Evolutionary conservation across 2,888 invertebrate genomes (phyloP), one percentile per base, ranked within the genome.

Genomic region (Achlya flavicornis): DNA sequence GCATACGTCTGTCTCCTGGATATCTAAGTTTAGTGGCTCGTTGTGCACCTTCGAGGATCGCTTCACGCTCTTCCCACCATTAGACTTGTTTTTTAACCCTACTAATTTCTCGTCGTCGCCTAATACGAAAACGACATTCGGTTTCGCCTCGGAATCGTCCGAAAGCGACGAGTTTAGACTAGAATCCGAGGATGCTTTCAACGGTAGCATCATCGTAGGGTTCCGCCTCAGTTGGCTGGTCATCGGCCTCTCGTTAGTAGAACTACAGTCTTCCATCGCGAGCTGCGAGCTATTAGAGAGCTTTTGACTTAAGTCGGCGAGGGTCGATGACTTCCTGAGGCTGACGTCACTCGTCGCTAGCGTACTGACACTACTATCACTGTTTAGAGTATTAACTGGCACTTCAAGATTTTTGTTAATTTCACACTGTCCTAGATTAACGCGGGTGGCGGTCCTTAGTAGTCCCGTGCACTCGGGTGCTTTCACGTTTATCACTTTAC

Each of bases 81-180:
- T 87, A 3, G 92, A 92, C 66, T 93, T 93, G 70, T 93, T 95
- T 86, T 96, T 96, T 59, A 96, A 81, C 58, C 96, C 96, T 4
- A 96, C 94, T 53, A 96, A 82, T 74, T 95, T 94, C 70, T 96
- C 96, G 78, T 96, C 94, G 65, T 96, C 96, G 26, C 96, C 96
- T 60, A 97, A 83, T 5, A 96, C 96, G 83, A 97, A 97, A 10
- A 96, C 90, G 0, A 96, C 96, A 68, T 91, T 89, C 67, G 94
- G 85, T 8, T 90, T 90, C 14, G 74, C 67, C 41, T 85, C 84
- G 1, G 71, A 72, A 46, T 88, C 89, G 48, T 88, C 91, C 16
- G 90, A 86, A 57, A 80, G 70, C 14, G 87, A 86, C 11, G 89
- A 88, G 69, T 86, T 83, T 14, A 85, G 83, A 84, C 90, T 91